Conservation (phyloP, 2,888 invertebrate species). For the Linhomoeus sp. region DNA sequence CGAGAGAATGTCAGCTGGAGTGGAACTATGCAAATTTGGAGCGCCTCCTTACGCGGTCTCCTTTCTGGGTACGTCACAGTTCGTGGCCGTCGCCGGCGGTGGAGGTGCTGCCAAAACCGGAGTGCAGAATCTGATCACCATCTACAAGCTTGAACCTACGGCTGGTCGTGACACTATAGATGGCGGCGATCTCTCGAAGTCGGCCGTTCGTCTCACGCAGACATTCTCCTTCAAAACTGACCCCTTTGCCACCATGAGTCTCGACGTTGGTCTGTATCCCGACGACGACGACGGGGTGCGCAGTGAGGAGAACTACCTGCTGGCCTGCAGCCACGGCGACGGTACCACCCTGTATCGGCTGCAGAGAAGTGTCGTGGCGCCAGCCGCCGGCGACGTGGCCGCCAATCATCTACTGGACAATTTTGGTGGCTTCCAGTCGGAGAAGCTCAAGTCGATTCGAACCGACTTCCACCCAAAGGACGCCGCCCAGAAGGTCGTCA, state of each 20-base stretch:
- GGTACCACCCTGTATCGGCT: too few relatives aligned
- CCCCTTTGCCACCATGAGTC: constrained; percentile 20
- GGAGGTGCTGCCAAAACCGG: constrained; percentile 93
- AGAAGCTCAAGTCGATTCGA: not conserved
- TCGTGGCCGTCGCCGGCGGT: constrained; percentile 79
- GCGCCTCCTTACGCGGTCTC: too few relatives aligned
- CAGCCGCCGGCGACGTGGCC: too few relatives aligned
- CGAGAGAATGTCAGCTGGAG: too few relatives aligned
- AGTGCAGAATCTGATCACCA: constrained; percentile 76
- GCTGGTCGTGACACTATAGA: not conserved
- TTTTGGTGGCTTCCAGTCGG: too few relatives aligned
- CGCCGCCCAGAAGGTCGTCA: not conserved
- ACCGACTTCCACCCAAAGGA: not conserved
- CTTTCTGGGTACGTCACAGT: too few relatives aligned
- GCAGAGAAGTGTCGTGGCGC: too few relatives aligned
- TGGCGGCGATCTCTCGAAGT: not conserved
- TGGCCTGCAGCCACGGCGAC: constrained; percentile 20
- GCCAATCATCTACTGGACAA: too few relatives aligned
- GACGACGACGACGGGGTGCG: constrained; percentile 7
- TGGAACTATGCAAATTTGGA: too few relatives aligned
- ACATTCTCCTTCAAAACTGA: constrained; percentile 11
- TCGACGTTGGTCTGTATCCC: constrained; percentile 14
- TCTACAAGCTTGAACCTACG: not conserved
- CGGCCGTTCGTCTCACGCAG: not conserved
- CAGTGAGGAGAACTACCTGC: constrained; percentile 9